Evolutionary conservation across 2,113 vertebrate species (phyloP).

Genomic region (Stegostoma tigrinum): DNA sequence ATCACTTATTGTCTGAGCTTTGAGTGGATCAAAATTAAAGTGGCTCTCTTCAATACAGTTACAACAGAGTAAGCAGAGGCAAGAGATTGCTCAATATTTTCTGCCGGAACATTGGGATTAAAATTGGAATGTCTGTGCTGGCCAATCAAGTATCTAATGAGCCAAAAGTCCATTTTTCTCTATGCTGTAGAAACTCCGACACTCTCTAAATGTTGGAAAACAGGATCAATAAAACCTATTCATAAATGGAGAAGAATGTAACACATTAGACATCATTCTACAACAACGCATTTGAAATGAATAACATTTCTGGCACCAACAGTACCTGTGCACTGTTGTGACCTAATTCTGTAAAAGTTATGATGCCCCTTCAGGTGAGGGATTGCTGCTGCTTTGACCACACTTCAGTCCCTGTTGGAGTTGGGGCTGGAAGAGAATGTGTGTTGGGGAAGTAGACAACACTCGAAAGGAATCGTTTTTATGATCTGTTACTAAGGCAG

Average conservation of each 20-base stretch:
- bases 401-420: too few relatives aligned
- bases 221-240: not conserved
- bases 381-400: too few relatives aligned
- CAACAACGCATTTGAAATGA: not conserved
- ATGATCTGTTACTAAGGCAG: not conserved
- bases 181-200: not conserved
- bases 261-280: not conserved
- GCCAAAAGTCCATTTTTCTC: too few relatives aligned
- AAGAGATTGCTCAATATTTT: not conserved
- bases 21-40: not conserved
- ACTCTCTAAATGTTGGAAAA: not conserved
- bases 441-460: not conserved
- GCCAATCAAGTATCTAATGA: too few relatives aligned
- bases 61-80: not conserved
- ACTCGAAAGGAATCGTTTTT: not conserved
- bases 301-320: not conserved
- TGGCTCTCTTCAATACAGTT: too few relatives aligned
- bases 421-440: too few relatives aligned
- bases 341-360: not conserved
- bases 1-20: not conserved
- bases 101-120: too few relatives aligned
- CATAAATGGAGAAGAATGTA: not conserved
- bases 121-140: too few relatives aligned
- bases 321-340: not conserved
- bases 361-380: not conserved